Base-by-base conservation (phyloP, 2,113 vertebrate species). In the Pseudorectes ferrugineus region DNA sequence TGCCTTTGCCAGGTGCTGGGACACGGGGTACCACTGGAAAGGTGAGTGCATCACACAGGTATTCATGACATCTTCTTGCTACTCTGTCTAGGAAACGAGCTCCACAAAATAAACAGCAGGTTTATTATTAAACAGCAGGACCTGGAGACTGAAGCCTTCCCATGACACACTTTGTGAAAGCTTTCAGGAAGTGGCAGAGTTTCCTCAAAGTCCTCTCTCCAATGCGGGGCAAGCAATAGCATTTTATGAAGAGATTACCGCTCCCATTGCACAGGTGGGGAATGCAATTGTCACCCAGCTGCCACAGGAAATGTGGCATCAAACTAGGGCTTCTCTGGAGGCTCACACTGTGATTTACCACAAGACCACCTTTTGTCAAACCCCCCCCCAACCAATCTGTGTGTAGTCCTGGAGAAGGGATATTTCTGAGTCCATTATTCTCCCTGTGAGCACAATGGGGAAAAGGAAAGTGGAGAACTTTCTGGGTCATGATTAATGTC, bases 51-150 rank as follows among this genome's bases (percentile, higher is more conserved):
- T 31, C 28, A 55, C 42, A 13, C 51, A 95, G 83, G 88, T 68
- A 96, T 92, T 93, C 33, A 25, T 77, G 82, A 67, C 79, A 70
- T 22, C 55, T 76, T 35, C 49, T 84, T 20, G n/a, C 51, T 90
- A 59, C 92, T 95, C 94, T 96, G 85, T 96, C 96, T 93, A 97
- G 95, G 95, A 96, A 97, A 95, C 0, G 0, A 91, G 75, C 82
- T 63, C 75, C 2, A 2, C 72, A 94, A 95, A 96, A 90, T n/a
- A 97, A 97, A 93, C 91, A 95, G 51, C 46, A n/a, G 80, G 72
- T 93, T 96, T 95, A 85, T 95, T 90, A 94, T 96, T 96, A 94
- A 96, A 84, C 45, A 0, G 57, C 48, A 52, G 73, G 49, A 61
- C 48, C 28, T 72, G 80, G 57, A 87, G 67, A 62, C 22, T 7